phyloP scores from a whole-genome alignment of 2,113 vertebrate genomes.

The Ibidorhyncha struthersii region DNA sequence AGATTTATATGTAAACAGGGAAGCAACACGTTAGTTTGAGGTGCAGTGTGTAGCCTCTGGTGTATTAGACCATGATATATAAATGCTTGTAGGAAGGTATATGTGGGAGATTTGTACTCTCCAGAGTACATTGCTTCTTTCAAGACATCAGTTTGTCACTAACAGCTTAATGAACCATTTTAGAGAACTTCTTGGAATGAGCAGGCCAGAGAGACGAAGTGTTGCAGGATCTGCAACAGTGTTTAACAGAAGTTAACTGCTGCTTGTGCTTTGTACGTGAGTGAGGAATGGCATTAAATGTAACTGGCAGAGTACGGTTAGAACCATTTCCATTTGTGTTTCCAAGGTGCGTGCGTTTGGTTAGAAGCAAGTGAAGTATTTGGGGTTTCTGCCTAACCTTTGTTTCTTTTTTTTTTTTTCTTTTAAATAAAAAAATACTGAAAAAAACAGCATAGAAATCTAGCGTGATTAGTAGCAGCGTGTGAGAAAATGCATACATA shows the following conservation, averaged over 20 bases:
- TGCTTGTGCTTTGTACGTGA: neutral
- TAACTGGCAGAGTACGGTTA: neutral
- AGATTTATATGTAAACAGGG: neutral
- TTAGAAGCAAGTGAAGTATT: neutral
- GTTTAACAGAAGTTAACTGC: neutral
- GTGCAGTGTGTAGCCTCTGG: neutral
- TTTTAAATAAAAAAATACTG: neutral
- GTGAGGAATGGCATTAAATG: neutral
- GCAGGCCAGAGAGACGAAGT: neutral
- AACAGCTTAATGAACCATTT: conserved; percentile 30
- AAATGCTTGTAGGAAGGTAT: neutral
- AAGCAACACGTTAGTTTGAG: neutral
- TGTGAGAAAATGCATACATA: neutral
- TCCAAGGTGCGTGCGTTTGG: neutral
- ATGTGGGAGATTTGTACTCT: neutral
- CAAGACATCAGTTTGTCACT: conserved; percentile 19
- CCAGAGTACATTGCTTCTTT: neutral
- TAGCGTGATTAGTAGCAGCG: neutral
- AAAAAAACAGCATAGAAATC: neutral
- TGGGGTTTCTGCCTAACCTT: neutral
- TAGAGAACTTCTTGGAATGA: neutral
- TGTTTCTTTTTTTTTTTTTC: neutral
- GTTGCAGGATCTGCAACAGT: neutral
- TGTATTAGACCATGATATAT: neutral
- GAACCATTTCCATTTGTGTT: neutral